Evolutionary conservation across 2,888 invertebrate species (phyloP).

Genomic region (Oeneis ivallda): DNA sequence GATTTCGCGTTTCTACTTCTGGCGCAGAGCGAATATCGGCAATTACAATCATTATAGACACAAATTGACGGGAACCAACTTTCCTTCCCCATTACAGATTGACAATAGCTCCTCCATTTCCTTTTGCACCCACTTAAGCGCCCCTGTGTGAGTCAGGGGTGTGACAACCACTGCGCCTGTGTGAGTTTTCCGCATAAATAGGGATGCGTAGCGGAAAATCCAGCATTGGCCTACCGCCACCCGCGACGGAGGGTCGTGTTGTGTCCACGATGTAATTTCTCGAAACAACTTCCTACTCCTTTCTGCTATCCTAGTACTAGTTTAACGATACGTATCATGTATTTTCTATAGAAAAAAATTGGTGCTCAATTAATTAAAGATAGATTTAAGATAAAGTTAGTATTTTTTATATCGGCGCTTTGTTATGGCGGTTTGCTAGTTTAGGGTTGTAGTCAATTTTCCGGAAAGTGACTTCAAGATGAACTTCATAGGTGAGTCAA

Average conservation of each 20-base stretch:
- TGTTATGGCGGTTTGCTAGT: constrained; percentile 65
- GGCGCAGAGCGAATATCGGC: constrained; percentile 55
- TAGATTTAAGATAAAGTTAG: constrained; percentile 49
- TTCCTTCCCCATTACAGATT: constrained; percentile 69
- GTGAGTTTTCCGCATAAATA: constrained; percentile 60
- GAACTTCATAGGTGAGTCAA: constrained; percentile 75
- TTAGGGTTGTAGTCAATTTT: constrained; percentile 49
- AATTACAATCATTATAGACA: constrained; percentile 72
- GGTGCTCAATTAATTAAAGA: constrained; percentile 69
- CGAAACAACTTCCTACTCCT: constrained; percentile 53
- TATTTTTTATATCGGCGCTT: constrained; percentile 68
- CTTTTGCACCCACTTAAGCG: constrained; percentile 66
- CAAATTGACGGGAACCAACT: constrained; percentile 73
- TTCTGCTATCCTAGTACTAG: constrained; percentile 52
- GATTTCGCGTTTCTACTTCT: constrained; percentile 37
- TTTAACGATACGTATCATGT: constrained; percentile 76
- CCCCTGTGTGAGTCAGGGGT: constrained; percentile 45
- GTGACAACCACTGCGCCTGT: constrained; percentile 38
- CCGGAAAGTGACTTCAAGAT: constrained; percentile 61
- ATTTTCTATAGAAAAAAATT: constrained; percentile 62
- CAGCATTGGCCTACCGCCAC: constrained; percentile 66
- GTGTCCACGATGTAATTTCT: constrained; percentile 64
- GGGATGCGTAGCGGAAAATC: constrained; percentile 36
- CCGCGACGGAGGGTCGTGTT: constrained; percentile 57
- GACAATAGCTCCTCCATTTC: constrained; percentile 74